These are phyloP conservation scores for Lasioglossum marginatum DNA, from an alignment of 2,888 invertebrate species.

Conservation along the genomic window DNA sequence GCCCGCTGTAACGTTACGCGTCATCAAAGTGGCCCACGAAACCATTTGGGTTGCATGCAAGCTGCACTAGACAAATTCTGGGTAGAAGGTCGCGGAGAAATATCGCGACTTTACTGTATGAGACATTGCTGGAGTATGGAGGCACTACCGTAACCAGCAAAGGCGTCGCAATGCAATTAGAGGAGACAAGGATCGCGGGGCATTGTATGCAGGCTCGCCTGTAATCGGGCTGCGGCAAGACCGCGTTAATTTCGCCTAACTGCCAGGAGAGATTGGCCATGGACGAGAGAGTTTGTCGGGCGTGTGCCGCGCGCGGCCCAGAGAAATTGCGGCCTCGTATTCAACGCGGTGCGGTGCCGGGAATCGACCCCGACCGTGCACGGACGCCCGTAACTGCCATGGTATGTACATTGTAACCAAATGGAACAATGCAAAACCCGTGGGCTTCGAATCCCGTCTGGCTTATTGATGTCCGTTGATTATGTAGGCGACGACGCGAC, in stretches of 20 bases:
- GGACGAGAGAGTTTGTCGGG: background rate
- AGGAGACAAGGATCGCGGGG: background rate
- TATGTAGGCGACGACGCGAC: conserved; percentile 40
- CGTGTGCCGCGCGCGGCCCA: background rate
- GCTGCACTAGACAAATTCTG: too few species aligned
- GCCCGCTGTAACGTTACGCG: too few species aligned
- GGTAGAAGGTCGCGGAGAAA: too few species aligned
- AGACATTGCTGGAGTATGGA: background rate
- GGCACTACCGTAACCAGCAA: background rate
- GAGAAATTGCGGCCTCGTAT: conserved; percentile 24
- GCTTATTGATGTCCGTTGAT: conserved; percentile 45
- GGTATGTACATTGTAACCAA: conserved; percentile 51
- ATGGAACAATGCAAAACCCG: conserved; percentile 42
- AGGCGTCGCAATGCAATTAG: background rate
- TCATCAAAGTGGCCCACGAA: too few species aligned
- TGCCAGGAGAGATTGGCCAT: background rate
- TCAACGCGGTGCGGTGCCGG: conserved; percentile 11
- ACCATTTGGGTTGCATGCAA: too few species aligned
- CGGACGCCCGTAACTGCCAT: conserved; percentile 19
- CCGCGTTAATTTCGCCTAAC: conserved; percentile 8
- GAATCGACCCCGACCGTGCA: conserved; percentile 27
- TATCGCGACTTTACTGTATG: too few species aligned
- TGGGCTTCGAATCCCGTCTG: conserved; percentile 45
- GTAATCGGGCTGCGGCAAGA: background rate
- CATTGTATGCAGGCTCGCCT: conserved; percentile 11